Conservation (phyloP, 2,888 invertebrate species). For the Acheta domesticus region DNA sequence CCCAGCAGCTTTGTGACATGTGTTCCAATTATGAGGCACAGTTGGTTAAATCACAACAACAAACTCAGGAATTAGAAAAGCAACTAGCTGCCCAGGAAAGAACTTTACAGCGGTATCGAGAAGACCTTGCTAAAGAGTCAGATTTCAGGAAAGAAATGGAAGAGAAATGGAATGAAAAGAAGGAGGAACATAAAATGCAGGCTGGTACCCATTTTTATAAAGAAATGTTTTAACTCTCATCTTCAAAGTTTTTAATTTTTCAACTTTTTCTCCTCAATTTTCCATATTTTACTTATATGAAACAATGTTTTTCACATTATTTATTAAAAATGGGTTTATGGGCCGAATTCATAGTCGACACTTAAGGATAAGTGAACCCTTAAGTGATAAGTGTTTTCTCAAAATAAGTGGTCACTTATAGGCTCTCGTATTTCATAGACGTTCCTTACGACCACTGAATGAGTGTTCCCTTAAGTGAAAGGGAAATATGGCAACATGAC, state of each 20-base stretch:
- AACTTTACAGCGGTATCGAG: conserved; percentile 56
- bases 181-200: conserved; percentile 68
- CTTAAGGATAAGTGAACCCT: too few species aligned
- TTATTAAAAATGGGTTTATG: too few species aligned
- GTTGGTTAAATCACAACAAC: conserved; percentile 71
- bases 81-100: conserved; percentile 47
- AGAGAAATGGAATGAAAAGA: conserved; percentile 72
- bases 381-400: too few species aligned
- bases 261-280: not conserved
- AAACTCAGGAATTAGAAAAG: conserved; percentile 45
- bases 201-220: conserved; percentile 44
- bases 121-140: conserved; percentile 68
- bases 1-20: conserved; percentile 66
- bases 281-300: too few species aligned
- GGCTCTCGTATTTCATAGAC: too few species aligned
- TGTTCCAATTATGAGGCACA: conserved; percentile 83
- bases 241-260: not conserved
- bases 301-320: not conserved
- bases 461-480: too few species aligned
- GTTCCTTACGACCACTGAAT: too few species aligned
- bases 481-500: too few species aligned
- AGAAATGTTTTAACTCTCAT: not conserved
- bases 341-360: too few species aligned
- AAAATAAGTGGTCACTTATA: too few species aligned
- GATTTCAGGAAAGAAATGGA: conserved; percentile 72